Base-by-base conservation (phyloP, 2,888 invertebrate species). In the Dioctria linearis region DNA sequence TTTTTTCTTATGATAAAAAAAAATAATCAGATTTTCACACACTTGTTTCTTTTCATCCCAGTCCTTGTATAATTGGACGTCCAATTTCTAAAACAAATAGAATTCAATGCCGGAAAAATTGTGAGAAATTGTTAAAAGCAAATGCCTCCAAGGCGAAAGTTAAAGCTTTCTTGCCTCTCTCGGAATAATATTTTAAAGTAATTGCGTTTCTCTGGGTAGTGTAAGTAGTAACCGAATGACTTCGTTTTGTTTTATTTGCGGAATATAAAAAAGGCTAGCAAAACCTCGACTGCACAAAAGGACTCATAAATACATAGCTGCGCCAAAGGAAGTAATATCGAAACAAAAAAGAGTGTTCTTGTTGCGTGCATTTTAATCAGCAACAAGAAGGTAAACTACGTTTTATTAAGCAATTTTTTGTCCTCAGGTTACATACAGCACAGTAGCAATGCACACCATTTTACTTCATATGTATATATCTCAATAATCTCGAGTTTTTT, bases 301-400 rank as follows among this genome's bases (percentile, higher is more conserved):
- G 4, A 42, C 42, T 11, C 11, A 11, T n/a, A 8, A 54, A 8
- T 8, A 13, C 39, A 61, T 5, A 59, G 59, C 59, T 5, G 11
- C 8, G 37, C 37, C 4, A n/a, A 42, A 73, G 59, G 73, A 73
- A 73, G 43, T 42, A 73, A 13, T 9, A 59, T n/a, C 13, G 37
- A 51, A 57, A 57, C 54, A 59, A 54, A 73, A 67, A 73, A 54
- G 42, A 25, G 73, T 43, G 9, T 57, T 57, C 57, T 73, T 73
- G 73, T 73, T 73, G 40, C 73, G 59, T 73, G 73, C 57, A 73
- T 73, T 73, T 73, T 73, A 73, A 57, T 73, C 73, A 73, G 73
- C 49, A 57, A 57, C 69, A 49, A 69, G 43, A 69, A 69, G 49
- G 69, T 51, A 69, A 69, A 69, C 57, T 73, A 57, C 73, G 57